phyloP scores from a whole-genome alignment of 2,888 invertebrate species.

The Agrilus biguttatus region DNA sequence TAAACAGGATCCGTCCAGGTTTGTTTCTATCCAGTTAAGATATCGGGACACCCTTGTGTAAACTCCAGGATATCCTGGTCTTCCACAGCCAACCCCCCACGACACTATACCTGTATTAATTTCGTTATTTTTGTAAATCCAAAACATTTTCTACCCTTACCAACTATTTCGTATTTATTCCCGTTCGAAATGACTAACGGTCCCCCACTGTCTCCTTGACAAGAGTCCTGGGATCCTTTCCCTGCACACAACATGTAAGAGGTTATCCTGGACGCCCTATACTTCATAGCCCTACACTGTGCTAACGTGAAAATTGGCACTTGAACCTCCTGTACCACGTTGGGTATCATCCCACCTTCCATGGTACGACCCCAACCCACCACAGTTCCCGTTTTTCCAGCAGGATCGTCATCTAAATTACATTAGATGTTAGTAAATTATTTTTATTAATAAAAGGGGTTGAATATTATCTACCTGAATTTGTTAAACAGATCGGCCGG shows the following conservation, averaged over 20 bases:
- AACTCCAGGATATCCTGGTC: slow-evolving; percentile 60
- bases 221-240: slow-evolving; percentile 66
- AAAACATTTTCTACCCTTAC: slow-evolving; percentile 34
- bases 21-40: slow-evolving; percentile 60
- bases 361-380: slow-evolving; percentile 78
- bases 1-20: slow-evolving; percentile 59
- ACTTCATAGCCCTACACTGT: slow-evolving; percentile 73
- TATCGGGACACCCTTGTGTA: slow-evolving; percentile 58
- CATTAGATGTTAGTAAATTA: too few relatives aligned
- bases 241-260: slow-evolving; percentile 79
- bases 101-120: slow-evolving; percentile 61
- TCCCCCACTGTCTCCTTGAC: slow-evolving; percentile 81
- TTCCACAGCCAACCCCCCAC: slow-evolving; percentile 70
- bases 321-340: slow-evolving; percentile 67
- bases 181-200: slow-evolving; percentile 62
- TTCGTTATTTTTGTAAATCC: background rate
- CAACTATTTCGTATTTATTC: slow-evolving; percentile 66
- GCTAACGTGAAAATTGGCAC: slow-evolving; percentile 68
- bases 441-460: too few relatives aligned
- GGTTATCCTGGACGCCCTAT: slow-evolving; percentile 68
- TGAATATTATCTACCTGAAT: slow-evolving; percentile 12
- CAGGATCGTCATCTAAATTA: slow-evolving; percentile 42
- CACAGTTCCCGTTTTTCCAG: slow-evolving; percentile 61
- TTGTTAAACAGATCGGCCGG: slow-evolving; percentile 64
- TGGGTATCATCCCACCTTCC: slow-evolving; percentile 68